phyloP scores from a whole-genome alignment of 2,113 vertebrate species.

The Pelecanoides urinatrix region DNA sequence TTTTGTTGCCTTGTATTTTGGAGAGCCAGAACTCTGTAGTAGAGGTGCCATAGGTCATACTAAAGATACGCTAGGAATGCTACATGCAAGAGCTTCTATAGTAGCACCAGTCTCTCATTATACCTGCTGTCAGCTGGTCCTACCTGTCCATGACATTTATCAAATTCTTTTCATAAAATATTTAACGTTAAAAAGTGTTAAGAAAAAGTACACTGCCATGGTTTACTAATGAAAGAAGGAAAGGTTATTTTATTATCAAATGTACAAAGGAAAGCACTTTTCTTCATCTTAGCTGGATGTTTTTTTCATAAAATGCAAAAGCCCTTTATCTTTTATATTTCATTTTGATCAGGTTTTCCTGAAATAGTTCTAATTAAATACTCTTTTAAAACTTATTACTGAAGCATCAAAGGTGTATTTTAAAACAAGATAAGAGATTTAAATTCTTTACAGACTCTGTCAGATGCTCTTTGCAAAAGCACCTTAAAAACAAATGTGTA shows the following conservation, averaged over 20 bases:
- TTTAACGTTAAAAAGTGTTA: constrained; percentile 46
- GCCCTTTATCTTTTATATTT: background rate
- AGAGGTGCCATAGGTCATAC: background rate
- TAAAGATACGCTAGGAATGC: background rate
- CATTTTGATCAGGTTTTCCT: constrained; percentile 7
- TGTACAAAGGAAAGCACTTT: background rate
- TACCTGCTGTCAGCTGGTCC: background rate
- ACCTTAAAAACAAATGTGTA: background rate
- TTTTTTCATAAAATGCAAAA: background rate
- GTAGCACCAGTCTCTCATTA: background rate
- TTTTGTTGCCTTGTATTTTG: constrained; percentile 26
- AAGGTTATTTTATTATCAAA: constrained; percentile 57
- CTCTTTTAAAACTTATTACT: background rate
- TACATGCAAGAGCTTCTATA: background rate
- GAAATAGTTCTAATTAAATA: constrained; percentile 30
- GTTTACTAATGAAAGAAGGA: constrained; percentile 51
- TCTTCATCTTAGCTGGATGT: background rate
- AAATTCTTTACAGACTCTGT: background rate
- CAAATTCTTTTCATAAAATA: constrained; percentile 46
- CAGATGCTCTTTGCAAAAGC: background rate
- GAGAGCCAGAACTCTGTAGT: background rate
- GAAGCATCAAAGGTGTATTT: background rate
- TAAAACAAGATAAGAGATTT: background rate
- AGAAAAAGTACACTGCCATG: background rate
- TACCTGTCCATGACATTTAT: constrained; percentile 32